Evolutionary conservation across 2,113 vertebrate species (phyloP).

Genomic region (Pollimyrus isidori): DNA sequence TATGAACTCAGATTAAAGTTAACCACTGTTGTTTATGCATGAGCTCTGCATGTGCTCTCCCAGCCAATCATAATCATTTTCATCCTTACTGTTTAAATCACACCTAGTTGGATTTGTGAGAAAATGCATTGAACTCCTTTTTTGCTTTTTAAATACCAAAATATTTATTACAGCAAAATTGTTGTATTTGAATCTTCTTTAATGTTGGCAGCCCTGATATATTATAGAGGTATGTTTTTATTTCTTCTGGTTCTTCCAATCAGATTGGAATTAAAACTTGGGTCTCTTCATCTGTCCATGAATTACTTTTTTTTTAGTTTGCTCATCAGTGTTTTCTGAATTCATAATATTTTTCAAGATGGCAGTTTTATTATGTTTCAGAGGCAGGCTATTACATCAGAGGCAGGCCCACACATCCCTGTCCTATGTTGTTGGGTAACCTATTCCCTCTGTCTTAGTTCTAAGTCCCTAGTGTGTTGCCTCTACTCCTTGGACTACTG

Average conservation of each 20-base stretch:
- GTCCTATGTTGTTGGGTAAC: neutral
- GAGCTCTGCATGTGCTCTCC: neutral
- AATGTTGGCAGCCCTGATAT: too few relatives aligned
- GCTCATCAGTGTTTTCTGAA: too few relatives aligned
- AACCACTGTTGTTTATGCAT: neutral
- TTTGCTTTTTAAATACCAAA: too few relatives aligned
- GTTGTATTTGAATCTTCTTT: too few relatives aligned
- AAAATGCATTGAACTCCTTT: too few relatives aligned
- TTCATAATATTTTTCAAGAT: neutral
- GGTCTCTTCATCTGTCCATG: neutral
- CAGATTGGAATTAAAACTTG: neutral
- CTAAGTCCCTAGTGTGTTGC: neutral
- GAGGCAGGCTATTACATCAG: too few relatives aligned
- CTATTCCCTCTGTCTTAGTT: neutral
- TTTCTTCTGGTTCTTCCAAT: neutral
- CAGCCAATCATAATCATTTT: too few relatives aligned
- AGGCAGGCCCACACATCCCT: neutral
- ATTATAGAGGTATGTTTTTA: neutral
- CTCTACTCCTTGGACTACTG: too few relatives aligned
- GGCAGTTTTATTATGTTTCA: too few relatives aligned
- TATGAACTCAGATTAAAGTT: neutral
- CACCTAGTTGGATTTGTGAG: too few relatives aligned
- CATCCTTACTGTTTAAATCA: too few relatives aligned
- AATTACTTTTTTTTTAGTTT: neutral
- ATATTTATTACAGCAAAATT: too few relatives aligned